Evolutionary conservation across 2,113 vertebrate species (phyloP).

Genomic region (Grantiella picta): DNA sequence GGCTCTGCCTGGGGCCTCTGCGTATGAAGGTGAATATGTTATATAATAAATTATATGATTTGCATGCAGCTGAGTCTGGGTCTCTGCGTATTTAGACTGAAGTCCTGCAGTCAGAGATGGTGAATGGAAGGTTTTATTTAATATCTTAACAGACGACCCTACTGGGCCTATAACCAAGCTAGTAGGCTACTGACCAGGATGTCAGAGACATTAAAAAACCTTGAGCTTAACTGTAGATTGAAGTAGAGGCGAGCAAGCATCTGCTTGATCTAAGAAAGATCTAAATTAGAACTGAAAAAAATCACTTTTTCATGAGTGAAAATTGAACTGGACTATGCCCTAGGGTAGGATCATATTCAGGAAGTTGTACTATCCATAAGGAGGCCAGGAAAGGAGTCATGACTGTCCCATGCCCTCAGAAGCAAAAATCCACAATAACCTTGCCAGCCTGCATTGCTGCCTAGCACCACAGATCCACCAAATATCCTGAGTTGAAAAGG

Average conservation of each 20-base stretch:
- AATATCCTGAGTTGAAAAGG: neutral
- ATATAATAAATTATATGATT: neutral
- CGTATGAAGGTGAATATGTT: neutral
- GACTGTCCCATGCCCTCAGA: neutral
- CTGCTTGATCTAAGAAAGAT: neutral
- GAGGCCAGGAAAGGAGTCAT: neutral
- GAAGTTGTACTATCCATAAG: neutral
- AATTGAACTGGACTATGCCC: neutral
- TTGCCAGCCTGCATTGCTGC: rapidly evolving
- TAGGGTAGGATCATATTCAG: neutral
- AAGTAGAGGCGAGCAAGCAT: neutral
- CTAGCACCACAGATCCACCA: neutral
- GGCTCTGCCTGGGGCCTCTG: neutral
- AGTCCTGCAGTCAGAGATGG: neutral
- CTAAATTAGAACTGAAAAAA: neutral
- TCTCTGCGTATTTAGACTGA: neutral
- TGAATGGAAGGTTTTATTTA: neutral
- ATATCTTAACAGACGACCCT: neutral
- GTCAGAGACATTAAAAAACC: neutral
- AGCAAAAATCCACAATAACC: neutral
- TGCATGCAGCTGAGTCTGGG: neutral
- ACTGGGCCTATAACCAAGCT: neutral
- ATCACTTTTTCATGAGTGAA: neutral
- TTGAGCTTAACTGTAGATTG: neutral
- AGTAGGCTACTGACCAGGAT: neutral